Base-by-base conservation (phyloP, 1,140 invertebrate species). In the Tyrophagus putrescentiae region DNA sequence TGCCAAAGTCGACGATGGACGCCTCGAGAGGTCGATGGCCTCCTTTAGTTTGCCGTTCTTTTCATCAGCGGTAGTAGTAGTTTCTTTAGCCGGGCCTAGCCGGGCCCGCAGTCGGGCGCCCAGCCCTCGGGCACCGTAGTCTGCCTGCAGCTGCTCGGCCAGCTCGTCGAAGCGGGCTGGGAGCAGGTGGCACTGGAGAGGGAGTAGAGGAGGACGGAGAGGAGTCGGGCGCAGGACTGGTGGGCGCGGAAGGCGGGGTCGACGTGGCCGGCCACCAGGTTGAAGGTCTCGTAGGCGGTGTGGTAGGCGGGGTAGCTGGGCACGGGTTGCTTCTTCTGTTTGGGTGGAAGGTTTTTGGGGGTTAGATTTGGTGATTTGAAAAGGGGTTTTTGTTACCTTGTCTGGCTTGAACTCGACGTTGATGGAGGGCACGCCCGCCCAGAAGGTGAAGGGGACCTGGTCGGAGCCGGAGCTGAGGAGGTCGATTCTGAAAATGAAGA, bases 241-340 rank as follows among this genome's bases (percentile, higher is more conserved):
- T 59, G 57, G 16, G 33, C n/a, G n/a, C 1, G 1, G 33, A 59
- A 45, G 16, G 28, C 21, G 11, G 57, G 57, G 36, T 59, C 57
- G 18, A 59, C 36, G 21, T 31, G 34, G 23, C 4, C 50, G 11
- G 28, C 27, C n/a, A 59, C 57, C 39, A 59, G 31, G 34, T 59
- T 9, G 25, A 59, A 59, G 18, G 57, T 59, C 21, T 59, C 57
- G 44, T 59, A 59, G 18, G 13, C 39, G 1, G 57, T 59, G 29
- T 59, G 57, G 50, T 59, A 59, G 18, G 57, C 36, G 5, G 57
- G 57, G 27, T 59, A 59, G 28, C 57, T 27, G n/a, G 1, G n/a
- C 5, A 59, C 23, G 1, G 57, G 57, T 21, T 59, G 36, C 34
- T 59, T 59, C 50, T 45, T 18, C 57, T 59, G 25, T 57, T 21